These are phyloP conservation scores for Hypomesus transpacificus DNA, from an alignment of 2,113 vertebrate genomes.

Conservation along the genomic window DNA sequence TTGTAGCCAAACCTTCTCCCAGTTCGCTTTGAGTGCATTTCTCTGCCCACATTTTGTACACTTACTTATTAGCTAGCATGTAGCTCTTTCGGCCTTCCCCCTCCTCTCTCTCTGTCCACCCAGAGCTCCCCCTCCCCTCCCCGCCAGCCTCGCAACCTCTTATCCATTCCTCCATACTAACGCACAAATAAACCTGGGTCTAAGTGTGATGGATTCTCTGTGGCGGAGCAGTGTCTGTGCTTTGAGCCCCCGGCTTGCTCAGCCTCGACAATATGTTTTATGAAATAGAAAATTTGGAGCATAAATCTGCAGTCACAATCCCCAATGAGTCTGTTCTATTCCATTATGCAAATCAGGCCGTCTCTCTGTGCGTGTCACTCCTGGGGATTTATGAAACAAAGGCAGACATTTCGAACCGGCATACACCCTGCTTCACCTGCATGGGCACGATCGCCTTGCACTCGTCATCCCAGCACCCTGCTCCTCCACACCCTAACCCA, in stretches of 20 bases:
- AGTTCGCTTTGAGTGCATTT: neutral
- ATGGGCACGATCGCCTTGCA: neutral
- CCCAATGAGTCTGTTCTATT: conserved; percentile 53
- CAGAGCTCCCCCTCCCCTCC: conserved; percentile 5
- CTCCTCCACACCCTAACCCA: too few species aligned
- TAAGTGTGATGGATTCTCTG: conserved; percentile 30
- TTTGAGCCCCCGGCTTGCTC: conserved; percentile 18
- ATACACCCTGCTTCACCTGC: conserved; percentile 11
- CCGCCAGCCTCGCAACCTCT: neutral
- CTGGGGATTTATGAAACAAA: conserved; percentile 41
- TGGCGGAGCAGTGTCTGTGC: conserved; percentile 12
- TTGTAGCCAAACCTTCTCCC: neutral
- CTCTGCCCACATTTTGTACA: neutral
- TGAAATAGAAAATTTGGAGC: conserved; percentile 54
- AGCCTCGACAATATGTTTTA: conserved; percentile 44
- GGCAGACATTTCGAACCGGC: conserved; percentile 35
- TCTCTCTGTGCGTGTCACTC: conserved; percentile 37
- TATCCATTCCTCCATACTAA: conserved; percentile 22
- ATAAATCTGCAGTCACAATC: conserved; percentile 58
- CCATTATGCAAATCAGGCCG: conserved; percentile 61
- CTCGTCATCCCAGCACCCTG: too few species aligned
- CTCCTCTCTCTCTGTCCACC: conserved; percentile 8
- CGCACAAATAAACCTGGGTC: conserved; percentile 24
- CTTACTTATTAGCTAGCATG: neutral
- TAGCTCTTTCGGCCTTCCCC: neutral